A percentile compares a stretch with the other conserved stretches of the same genome.
phyloP scores from a whole-genome alignment of 2,797 vertebrate species.

The Brotula barbata region DNA sequence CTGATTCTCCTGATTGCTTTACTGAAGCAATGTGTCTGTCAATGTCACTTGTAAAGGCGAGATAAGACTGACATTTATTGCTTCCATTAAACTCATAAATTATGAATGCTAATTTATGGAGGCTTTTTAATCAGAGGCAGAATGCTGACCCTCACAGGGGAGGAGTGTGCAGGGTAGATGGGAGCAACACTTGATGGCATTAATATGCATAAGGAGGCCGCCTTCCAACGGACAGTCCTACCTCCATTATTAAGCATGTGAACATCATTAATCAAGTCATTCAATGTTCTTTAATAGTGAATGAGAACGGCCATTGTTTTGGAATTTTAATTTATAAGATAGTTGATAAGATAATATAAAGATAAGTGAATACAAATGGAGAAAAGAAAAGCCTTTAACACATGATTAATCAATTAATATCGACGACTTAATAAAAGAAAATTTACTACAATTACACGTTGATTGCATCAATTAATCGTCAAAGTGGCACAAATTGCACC shows the following conservation, averaged over 20 bases:
- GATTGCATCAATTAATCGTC: too few relatives aligned
- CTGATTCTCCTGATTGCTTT: slow-evolving; percentile 37
- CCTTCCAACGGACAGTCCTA: slow-evolving; percentile 1
- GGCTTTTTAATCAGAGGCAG: slow-evolving; percentile 66
- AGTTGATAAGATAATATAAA: too few relatives aligned
- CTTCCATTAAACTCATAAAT: slow-evolving; percentile 70
- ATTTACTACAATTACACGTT: too few relatives aligned
- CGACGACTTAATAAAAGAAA: too few relatives aligned
- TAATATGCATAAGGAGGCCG: slow-evolving; percentile 29
- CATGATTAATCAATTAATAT: neutral
- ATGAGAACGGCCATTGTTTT: too few relatives aligned
- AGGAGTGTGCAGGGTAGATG: slow-evolving; percentile 29
- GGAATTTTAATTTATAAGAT: neutral
- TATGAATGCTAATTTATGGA: slow-evolving; percentile 69
- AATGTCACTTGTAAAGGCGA: slow-evolving; percentile 60
- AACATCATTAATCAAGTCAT: slow-evolving; percentile 20
- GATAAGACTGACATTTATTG: slow-evolving; percentile 68
- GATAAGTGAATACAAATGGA: neutral
- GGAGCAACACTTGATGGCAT: slow-evolving; percentile 35
- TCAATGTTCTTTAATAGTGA: neutral
- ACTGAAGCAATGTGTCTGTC: slow-evolving; percentile 45
- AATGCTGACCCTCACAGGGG: slow-evolving; percentile 49
- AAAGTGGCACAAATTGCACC: too few relatives aligned
- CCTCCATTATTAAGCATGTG: slow-evolving; percentile 9
- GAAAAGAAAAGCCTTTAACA: neutral